Base-by-base conservation (phyloP, 1,140 invertebrate species). In the Adoxophyes honmai region DNA sequence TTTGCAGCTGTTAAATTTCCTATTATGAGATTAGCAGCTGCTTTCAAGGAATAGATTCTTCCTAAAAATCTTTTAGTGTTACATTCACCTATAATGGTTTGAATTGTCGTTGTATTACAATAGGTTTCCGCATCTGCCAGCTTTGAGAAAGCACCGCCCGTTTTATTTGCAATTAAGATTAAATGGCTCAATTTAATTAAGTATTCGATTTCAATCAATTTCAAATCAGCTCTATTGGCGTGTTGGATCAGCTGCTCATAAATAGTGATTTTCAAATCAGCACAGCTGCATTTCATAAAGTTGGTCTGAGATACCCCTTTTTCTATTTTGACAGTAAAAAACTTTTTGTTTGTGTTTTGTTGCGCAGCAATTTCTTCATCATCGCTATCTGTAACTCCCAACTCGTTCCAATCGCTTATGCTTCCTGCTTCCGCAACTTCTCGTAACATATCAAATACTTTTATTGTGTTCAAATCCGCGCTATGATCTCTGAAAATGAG, bases 201-300 rank as follows among this genome's bases (percentile, higher is more conserved):
- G 62, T 88, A 89, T 58, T 88, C 77, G 33, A 89, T 72, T 52
- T 71, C 67, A 66, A 89, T 89, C n/a, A 44, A 62, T 66, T 81
- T 81, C 57, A 89, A 64, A 52, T 86, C 78, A 35, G 86, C 86
- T 70, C 78, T 67, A 48, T 66, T 56, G 10, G 84, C 79, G 42
- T 86, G 82, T 59, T 74, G 52, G 42, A 86, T 78, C 5, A 88
- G 60, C 64, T 88, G 83, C 57, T 82, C 75, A 57, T 68, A 72
- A 57, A 86, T 78, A 34, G 66, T 63, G 35, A 86, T 80, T 52
- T 81, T 80, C 59, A 86, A 67, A 42, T 88, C 78, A 21, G 73
- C 38, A 63, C 86, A 88, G 5, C 76, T 79, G 39, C 86, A 88
- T 63, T 61, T 78, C 9, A 62, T 68, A 54, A 86, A 77, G 55